phyloP scores from a whole-genome alignment of 2,888 invertebrate genomes.

The Hololepta plana region DNA sequence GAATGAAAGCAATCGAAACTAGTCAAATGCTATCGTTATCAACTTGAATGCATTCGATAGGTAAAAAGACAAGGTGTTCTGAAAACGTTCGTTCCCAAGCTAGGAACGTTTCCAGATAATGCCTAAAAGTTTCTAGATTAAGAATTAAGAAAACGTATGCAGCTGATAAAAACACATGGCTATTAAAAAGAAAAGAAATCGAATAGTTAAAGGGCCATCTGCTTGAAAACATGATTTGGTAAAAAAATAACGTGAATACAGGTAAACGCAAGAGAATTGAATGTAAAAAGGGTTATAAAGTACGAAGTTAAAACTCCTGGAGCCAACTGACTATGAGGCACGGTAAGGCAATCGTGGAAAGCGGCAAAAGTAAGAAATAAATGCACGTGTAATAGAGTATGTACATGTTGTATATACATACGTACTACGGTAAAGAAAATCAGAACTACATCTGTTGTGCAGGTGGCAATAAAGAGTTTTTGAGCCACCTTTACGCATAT shows the following conservation, averaged over 20 bases:
- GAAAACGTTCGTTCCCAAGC: too few species aligned
- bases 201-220: slow-evolving; percentile 22
- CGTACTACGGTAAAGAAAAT: slow-evolving; percentile 23
- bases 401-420: too few species aligned
- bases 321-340: too few species aligned
- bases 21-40: too few species aligned
- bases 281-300: slow-evolving; percentile 19
- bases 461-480: slow-evolving; percentile 18
- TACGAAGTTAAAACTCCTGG: too few species aligned
- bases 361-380: slow-evolving; percentile 14
- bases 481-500: neutral
- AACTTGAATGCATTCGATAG: too few species aligned
- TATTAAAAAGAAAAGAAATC: slow-evolving; percentile 21
- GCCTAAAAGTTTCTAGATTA: too few species aligned
- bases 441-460: slow-evolving; percentile 27
- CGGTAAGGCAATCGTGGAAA: too few species aligned
- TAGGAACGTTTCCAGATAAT: too few species aligned
- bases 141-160: slow-evolving; percentile 14
- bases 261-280: slow-evolving; percentile 14
- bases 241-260: slow-evolving; percentile 21
- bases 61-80: too few species aligned
- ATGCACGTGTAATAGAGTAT: neutral
- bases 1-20: too few species aligned
- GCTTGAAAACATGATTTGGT: slow-evolving; percentile 25
- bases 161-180: slow-evolving; percentile 20